Base-by-base conservation (phyloP, 2,888 invertebrate species). In the Chymomyza fuscimana region DNA sequence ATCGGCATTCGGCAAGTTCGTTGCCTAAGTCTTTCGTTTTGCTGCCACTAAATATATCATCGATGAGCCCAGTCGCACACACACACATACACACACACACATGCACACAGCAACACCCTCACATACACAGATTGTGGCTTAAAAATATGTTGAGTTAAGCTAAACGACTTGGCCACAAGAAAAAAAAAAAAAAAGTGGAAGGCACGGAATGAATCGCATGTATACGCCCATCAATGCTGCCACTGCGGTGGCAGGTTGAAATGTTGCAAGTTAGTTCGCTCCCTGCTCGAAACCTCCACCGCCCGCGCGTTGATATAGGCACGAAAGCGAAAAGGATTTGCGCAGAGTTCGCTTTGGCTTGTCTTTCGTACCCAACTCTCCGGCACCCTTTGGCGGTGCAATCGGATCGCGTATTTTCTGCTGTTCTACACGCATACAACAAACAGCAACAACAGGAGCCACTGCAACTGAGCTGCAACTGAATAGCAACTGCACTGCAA, bases 211-310 rank as follows among this genome's bases (percentile, higher is more conserved):
- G 85, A 88, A 88, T 85, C 82, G 87, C 83, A 83, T 81, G 87
- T 88, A 89, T 81, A 88, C 90, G 90, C 85, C 85, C 89, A 89
- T 89, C 89, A 85, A 83, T 89, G 85, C 85, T 86, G 89, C 85
- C 88, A 88, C 88, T 79, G 83, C 86, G 78, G 86, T 86, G 89
- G 88, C 86, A 86, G 89, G 89, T 89, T 86, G 89, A 89, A 89
- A 87, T 86, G 78, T 80, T 88, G 85, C 85, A 54, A 67, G 62
- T 40, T 54, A 46, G 12, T 19, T 29, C 12, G 78, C 15, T 32
- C 46, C 79, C 46, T 61, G 40, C 52, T 32, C 25, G 25, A 3
- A 32, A 61, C 67, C 56, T 32, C 32, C 32, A 15, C 32, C 29
- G 9, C 9, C 50, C 52, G n/a, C 32, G 40, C 59, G 32, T 51